phyloP scores from a whole-genome alignment of 2,797 vertebrate species.

The Apogon hyalosoma region DNA sequence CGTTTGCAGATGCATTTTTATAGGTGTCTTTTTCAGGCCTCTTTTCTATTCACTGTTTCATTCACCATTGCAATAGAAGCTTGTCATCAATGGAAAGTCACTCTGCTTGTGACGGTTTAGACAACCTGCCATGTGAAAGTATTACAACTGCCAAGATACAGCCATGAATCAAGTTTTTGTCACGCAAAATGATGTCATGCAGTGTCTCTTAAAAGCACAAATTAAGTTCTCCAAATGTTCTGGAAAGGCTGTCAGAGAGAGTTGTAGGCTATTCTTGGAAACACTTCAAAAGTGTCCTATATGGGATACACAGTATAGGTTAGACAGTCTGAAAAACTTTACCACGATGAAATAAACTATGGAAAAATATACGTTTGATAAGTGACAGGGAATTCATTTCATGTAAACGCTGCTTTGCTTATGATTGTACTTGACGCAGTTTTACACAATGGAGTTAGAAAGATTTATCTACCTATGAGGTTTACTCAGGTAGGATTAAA shows the following conservation, averaged over 20 bases:
- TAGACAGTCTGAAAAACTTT: background rate
- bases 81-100: conserved; percentile 17
- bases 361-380: background rate
- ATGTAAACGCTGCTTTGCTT: background rate
- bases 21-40: background rate
- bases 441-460: background rate
- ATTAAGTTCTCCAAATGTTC: conserved; percentile 37
- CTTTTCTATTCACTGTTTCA: background rate
- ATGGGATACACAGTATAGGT: background rate
- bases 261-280: conserved; percentile 25
- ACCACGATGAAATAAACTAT: background rate
- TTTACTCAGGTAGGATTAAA: background rate
- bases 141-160: conserved; percentile 26
- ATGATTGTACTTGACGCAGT: background rate
- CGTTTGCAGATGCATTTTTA: background rate
- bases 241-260: conserved; percentile 29
- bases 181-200: conserved; percentile 69
- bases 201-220: conserved; percentile 40
- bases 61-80: background rate
- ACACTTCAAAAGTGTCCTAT: background rate
- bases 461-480: background rate
- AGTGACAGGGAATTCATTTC: background rate
- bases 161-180: conserved; percentile 49
- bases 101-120: conserved; percentile 38
- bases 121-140: conserved; percentile 36